Evolutionary conservation across 2,797 vertebrate genomes (phyloP).

Genomic region (Myotis findleyi): DNA sequence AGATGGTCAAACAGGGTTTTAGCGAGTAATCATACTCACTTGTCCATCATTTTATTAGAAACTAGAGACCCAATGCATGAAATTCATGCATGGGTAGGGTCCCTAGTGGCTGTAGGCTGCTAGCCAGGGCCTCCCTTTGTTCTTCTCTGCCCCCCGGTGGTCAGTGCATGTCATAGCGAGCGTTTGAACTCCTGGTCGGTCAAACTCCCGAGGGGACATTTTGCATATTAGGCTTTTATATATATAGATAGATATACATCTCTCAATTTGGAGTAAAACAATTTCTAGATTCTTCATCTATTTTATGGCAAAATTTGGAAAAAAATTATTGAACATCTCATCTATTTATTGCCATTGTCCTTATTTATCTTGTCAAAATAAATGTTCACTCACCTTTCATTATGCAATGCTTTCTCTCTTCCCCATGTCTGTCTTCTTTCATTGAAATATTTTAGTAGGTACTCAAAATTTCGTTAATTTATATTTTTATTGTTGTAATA

Average conservation of each 20-base stretch:
- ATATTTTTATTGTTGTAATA: neutral
- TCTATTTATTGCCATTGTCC: neutral
- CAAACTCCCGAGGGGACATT: too few species aligned
- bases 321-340: neutral
- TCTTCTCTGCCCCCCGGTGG: too few species aligned
- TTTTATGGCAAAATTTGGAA: neutral
- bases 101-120: too few species aligned
- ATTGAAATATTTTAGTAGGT: neutral
- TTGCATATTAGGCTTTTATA: too few species aligned
- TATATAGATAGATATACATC: neutral
- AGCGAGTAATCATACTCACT: neutral
- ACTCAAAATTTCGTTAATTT: neutral
- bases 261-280: neutral
- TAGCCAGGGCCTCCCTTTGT: too few species aligned
- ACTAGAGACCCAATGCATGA: neutral
- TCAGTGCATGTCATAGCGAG: too few species aligned
- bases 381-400: neutral
- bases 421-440: neutral
- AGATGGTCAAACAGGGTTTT: neutral
- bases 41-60: neutral
- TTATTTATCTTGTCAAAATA: neutral
- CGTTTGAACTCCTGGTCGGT: accelerated
- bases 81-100: too few species aligned
- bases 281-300: neutral
- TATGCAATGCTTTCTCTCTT: neutral